A percentile compares a stretch with the other conserved stretches of the same genome.
Evolutionary conservation across 1,140 invertebrate species (phyloP).

Genomic region (Drosophila willistoni): DNA sequence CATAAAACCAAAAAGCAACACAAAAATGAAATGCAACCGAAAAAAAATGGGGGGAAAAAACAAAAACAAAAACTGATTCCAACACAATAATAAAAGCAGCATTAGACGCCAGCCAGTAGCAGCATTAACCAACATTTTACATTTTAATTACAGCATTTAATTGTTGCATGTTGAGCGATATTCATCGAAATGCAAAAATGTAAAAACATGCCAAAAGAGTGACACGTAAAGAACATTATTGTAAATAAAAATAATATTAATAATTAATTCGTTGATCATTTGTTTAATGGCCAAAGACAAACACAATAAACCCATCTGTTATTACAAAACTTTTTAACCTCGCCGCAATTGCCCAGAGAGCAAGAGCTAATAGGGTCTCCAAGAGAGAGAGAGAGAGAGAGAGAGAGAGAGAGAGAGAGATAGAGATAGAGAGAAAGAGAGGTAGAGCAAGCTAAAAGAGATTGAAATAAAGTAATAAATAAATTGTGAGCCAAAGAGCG

Average conservation of each 20-base stretch:
- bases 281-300: conserved; percentile 28
- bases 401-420: conserved; percentile 3
- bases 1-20: conserved; percentile 26
- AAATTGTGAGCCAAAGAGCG: not conserved
- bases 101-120: conserved; percentile 1
- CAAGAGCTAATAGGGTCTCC: conserved; percentile 1
- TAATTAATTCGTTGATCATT: conserved; percentile 29
- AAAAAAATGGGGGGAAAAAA: conserved; percentile 7
- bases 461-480: conserved; percentile 21
- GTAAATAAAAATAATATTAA: conserved; percentile 17
- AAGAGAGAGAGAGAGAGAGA: conserved; percentile 21
- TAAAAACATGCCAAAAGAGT: not conserved
- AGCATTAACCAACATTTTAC: conserved; percentile 35
- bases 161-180: conserved; percentile 40
- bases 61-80: conserved; percentile 4
- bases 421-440: not conserved
- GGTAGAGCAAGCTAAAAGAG: not conserved
- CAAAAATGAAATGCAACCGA: conserved; percentile 22
- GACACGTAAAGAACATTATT: conserved; percentile 25
- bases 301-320: conserved; percentile 55
- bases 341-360: conserved; percentile 53
- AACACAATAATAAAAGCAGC: conserved; percentile 20
- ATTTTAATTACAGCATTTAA: conserved; percentile 54
- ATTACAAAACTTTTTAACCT: conserved; percentile 64
- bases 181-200: conserved; percentile 36